These are phyloP conservation scores for Pediacus dermestoides DNA, from an alignment of 2,888 invertebrate species.

Conservation along the genomic window DNA sequence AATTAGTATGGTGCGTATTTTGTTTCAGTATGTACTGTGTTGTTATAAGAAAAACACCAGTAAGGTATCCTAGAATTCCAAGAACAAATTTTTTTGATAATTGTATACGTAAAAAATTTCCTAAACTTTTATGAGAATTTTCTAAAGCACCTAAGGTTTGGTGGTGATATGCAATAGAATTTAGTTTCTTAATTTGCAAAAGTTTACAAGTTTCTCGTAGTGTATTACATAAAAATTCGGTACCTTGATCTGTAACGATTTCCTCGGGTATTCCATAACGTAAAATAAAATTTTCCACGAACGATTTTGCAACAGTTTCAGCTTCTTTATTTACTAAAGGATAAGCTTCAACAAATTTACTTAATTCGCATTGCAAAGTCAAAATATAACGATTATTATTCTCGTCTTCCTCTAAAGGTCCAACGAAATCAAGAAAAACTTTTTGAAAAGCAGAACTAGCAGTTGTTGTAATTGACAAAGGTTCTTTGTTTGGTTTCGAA, in stretches of 20 bases:
- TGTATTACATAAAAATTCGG: constrained; percentile 19
- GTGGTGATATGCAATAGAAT: constrained; percentile 20
- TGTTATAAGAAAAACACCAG: too few species aligned
- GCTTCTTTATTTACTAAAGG: constrained; percentile 16
- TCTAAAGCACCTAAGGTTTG: too few species aligned
- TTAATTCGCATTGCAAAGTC: constrained; percentile 15
- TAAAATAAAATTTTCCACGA: constrained; percentile 24
- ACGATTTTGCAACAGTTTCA: constrained; percentile 14
- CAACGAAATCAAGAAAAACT: constrained; percentile 21
- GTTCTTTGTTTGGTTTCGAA: constrained; percentile 12
- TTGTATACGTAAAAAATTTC: too few species aligned
- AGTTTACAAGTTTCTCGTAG: constrained; percentile 20
- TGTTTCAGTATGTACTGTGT: too few species aligned
- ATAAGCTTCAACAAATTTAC: constrained; percentile 20
- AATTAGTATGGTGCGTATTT: too few species aligned
- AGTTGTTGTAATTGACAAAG: constrained; percentile 19
- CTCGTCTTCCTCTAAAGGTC: constrained; percentile 15
- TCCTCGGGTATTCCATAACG: constrained; percentile 21
- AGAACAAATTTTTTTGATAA: too few species aligned
- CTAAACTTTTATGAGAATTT: too few species aligned
- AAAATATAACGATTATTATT: constrained; percentile 16
- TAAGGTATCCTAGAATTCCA: too few species aligned
- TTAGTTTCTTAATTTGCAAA: constrained; percentile 19
- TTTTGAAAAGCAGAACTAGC: constrained; percentile 22
- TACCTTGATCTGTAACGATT: constrained; percentile 20